Base-by-base conservation (phyloP, 2,888 invertebrate species). In the Drosophila neotestacea region DNA sequence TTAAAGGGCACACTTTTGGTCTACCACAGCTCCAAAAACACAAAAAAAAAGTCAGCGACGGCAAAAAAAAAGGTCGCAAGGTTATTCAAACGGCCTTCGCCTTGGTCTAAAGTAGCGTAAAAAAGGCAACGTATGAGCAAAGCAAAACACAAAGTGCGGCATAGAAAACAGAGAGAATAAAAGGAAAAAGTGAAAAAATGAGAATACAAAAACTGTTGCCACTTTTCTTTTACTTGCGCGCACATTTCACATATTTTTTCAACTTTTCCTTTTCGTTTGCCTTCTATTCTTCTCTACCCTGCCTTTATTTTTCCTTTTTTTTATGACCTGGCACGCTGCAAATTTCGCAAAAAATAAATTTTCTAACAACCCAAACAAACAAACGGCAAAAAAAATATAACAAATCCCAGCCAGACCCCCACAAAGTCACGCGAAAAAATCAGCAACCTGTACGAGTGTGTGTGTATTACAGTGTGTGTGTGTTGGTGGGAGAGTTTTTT, bases 11-110 rank as follows among this genome's bases (percentile, higher is more conserved):
- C 73, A 76, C 68, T 81, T 81, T 79, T 67, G 68, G 72, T 68
- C 52, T 54, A 68, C 88, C 81, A 68, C 86, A 79, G 64, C 34
- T n/a, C 27, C 64, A 60, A 68, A 67, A 70, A 60, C 50, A n/a
- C n/a, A 52, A 48, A 56, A 61, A 61, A 56, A 67, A 72, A 66
- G 28, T 51, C 39, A 56, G 56, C 48, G 55, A 46, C 51, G 55
- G 46, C 44, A 34, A 48, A 58, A 70, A 69, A 61, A 90, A 89
- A 85, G 90, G 89, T 90, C 90, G 89, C 91, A 91, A 91, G 91
- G 90, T 91, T 91, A 90, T 78, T 79, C 81, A 85, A 90, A 90
- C 85, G 90, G 87, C 91, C 91, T 91, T 90, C 90, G 88, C 83
- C 79, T 77, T 81, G 82, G 79, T 82, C 77, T 77, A 71, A 77